Base-by-base conservation (phyloP, 1,140 invertebrate species). In the Scaptomyza graminum region DNA sequence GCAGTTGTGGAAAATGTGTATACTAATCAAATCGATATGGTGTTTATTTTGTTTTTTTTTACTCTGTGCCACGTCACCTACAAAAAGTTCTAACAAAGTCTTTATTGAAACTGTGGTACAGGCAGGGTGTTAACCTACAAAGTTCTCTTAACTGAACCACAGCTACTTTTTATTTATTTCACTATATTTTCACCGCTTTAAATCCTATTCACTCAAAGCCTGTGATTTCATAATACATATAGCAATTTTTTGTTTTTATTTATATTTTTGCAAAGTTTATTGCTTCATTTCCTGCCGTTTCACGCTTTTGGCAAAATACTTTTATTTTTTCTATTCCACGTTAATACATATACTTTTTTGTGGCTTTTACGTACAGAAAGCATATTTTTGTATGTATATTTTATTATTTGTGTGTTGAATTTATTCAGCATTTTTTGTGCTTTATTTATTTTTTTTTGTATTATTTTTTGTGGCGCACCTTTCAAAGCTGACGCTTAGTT, bases 231-330 rank as follows among this genome's bases (percentile, higher is more conserved):
- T 76, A 71, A 37, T 56, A 69, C 28, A 31, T 47, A 49, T 41
- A 22, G 15, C 31, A 25, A 49, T 56, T 43, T 69, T 68, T 64
- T 66, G 16, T 50, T 67, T 60, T 9, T 55, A 31, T 59, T 7
- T 22, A 46, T 61, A 55, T 74, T 63, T 75, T 65, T 71, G 60
- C 73, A 74, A 76, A 64, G 56, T 87, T 87, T 87, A 87, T 76
- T 62, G 82, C 82, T 82, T 82, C 62, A 83, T 87, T 87, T 79
- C 79, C 79, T 46, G 59, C 57, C 65, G 70, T 74, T 88, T 71
- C 76, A 51, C 76, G 59, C 75, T 51, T 76, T 76, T 52, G 56
- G 44, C 63, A 73, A 66, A 67, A 22, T 13, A 22, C 15, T 75
- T 85, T 59, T 81, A 77, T 81, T 87, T 81, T 74, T 75, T 78